These are phyloP conservation scores for Ethmia dodecea DNA, from an alignment of 2,888 invertebrate species.

Conservation along the genomic window DNA sequence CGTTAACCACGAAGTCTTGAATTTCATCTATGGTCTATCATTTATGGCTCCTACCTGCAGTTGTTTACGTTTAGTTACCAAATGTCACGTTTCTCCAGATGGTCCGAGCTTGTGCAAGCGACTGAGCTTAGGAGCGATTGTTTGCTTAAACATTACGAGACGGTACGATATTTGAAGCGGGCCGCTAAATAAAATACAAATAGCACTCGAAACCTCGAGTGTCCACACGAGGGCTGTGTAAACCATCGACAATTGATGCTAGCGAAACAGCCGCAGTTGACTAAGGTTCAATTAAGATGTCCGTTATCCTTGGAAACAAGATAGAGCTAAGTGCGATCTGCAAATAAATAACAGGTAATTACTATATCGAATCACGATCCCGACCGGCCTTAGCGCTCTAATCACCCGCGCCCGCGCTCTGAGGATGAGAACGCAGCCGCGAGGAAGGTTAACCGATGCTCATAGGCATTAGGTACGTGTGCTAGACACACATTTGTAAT, in stretches of 20 bases:
- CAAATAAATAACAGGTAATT: slow-evolving; percentile 70
- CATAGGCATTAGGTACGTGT: slow-evolving; percentile 12
- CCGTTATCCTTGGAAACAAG: slow-evolving; percentile 64
- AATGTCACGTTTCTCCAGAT: slow-evolving; percentile 73
- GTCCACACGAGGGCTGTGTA: slow-evolving; percentile 55
- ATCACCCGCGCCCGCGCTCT: no score
- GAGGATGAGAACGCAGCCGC: slow-evolving; percentile 58
- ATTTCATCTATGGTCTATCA: slow-evolving; percentile 34
- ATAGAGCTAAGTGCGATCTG: slow-evolving; percentile 50
- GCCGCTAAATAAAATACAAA: slow-evolving; percentile 75
- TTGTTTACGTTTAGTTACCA: slow-evolving; percentile 47
- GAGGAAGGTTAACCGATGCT: slow-evolving; percentile 41
- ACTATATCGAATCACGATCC: slow-evolving; percentile 71
- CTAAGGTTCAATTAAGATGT: slow-evolving; percentile 67
- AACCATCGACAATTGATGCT: slow-evolving; percentile 55
- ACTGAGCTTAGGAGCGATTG: slow-evolving; percentile 50
- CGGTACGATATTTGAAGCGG: slow-evolving; percentile 73
- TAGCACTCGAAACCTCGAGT: slow-evolving; percentile 56
- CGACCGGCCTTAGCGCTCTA: slow-evolving; percentile 50
- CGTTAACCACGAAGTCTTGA: slow-evolving; percentile 51
- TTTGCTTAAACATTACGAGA: slow-evolving; percentile 75
- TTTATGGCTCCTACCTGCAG: slow-evolving; percentile 38
- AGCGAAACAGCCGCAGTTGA: slow-evolving; percentile 53
- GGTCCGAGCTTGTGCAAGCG: slow-evolving; percentile 68
- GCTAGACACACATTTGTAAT: not conserved